Conservation (phyloP, 92 coral and sea anemone genomes). For the Paramuricea clavata region DNA sequence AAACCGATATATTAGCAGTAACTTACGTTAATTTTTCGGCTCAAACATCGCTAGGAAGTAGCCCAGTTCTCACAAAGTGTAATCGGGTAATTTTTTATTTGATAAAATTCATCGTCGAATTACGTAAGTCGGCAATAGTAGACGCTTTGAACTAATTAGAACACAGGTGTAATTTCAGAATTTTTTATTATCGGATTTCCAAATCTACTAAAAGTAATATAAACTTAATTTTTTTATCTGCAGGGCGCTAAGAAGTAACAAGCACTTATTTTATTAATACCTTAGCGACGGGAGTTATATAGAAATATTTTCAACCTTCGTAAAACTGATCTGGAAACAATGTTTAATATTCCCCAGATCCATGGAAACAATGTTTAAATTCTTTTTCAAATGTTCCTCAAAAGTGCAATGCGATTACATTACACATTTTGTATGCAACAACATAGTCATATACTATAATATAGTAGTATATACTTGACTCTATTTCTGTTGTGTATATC, state of each 20-base stretch:
- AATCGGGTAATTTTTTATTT: neutral
- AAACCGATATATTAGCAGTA: neutral
- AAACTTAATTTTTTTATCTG: neutral
- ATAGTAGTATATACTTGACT: too few relatives aligned
- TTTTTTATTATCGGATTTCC: neutral
- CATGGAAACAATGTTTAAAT: too few relatives aligned
- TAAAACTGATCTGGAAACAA: too few relatives aligned
- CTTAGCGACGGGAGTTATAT: too few relatives aligned
- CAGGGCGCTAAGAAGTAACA: neutral
- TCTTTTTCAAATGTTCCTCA: too few relatives aligned
- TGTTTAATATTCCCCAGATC: too few relatives aligned
- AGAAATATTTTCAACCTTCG: too few relatives aligned
- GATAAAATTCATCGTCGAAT: neutral
- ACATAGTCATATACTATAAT: too few relatives aligned
- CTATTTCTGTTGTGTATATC: too few relatives aligned
- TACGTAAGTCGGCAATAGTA: too few relatives aligned
- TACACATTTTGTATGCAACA: too few relatives aligned
- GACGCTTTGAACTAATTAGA: neutral
- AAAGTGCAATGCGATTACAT: too few relatives aligned
- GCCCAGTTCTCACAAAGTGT: neutral
- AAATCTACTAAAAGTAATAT: neutral
- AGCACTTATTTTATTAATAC: neutral
- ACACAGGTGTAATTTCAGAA: neutral
- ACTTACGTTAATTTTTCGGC: neutral
- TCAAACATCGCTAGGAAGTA: neutral